Evolutionary conservation across 2,797 vertebrate species (phyloP), one percentile per base, ranked within the genome.

Genomic region (Bryconaethiops microstoma): DNA sequence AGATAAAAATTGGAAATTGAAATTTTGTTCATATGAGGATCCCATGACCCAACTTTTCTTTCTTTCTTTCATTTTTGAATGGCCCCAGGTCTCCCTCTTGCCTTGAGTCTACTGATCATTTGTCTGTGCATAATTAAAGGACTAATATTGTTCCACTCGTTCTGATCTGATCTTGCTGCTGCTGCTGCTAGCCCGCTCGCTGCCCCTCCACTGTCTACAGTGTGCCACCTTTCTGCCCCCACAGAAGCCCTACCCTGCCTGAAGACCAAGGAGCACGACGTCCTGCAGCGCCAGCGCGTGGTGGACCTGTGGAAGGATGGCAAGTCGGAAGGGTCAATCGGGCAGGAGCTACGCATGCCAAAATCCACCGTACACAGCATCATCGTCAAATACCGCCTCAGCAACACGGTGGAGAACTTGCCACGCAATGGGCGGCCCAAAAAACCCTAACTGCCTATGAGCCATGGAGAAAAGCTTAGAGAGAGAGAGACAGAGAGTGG

Each of bases 211-310:
- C 86, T 88, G 84, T 88, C 94, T 94, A 94, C 94, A 95, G 94
- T 95, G 90, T 95, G 93, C 94, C 94, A 92, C 94, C 94, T 95
- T 93, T 95, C 91, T 95, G 94, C 94, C 94, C 91, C 93, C 94
- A 95, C 94, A 95, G 94, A 95, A 94, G 94, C 92, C 86, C 77
- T 80, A 73, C 85, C 89, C 86, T 95, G 93, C 92, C 92, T 94
- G 92, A 95, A 95, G 94, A 95, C 94, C 90, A 95, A 95, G 93
- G 94, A 95, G 88, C 94, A 95, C n/a, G 93, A 95, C 78, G 91
- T 95, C 89, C 91, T 89, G 87, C 94, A 95, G 91, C 92, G 94
- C 87, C 94, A 95, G 91, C 91, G 94, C 23, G 94, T 95, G 90
- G 94, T 95, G 91, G 94, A 95, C 91, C 94, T 95, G 68, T 95